Evolutionary conservation across 2,888 invertebrate genomes (phyloP), one percentile per base, ranked within the genome.

Genomic region (Phyllotreta cruciferae): DNA sequence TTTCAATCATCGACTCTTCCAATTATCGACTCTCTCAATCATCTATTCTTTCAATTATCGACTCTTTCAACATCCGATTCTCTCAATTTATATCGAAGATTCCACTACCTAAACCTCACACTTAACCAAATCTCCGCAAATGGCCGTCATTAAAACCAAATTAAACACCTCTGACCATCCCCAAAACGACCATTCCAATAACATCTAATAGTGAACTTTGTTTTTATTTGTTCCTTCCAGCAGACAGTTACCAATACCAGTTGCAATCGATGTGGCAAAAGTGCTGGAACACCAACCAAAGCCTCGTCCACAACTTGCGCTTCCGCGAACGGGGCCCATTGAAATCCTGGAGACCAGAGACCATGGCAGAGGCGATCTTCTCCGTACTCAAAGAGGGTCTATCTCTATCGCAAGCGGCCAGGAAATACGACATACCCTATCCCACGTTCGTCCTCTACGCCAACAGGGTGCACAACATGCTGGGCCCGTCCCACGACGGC

Each of bases 221-320:
- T 1, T 66, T 67, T 55, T 35, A 14, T 64, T 63, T 70, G 61
- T 76, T 73, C 71, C 68, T 80, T 83, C 80, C 90, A 91, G 88
- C 90, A 90, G 94, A 94, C 87, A 94, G 93, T 86, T 95, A 95
- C 87, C 94, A 95, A 83, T 94, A 94, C 83, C 94, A 95, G 82
- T 84, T 95, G 80, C 95, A 95, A 82, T 93, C 93, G 63, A 93
- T 94, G 90, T 95, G 95, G 95, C 94, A 95, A 83, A 95, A 94
- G 82, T 94, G 94, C 82, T 95, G 94, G 94, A 94, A 92, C 82
- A 94, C 93, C 72, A 94, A 93, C 82, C 94, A 94, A 82, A 92
- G 91, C 76, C 85, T 94, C 77, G 93, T 94, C 73, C 94, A 94
- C 83, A 93, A 94, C 80, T 83, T 95, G 78, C 88, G 94, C 74